Percentiles rank a stretch among this genome's conserved stretches.
Evolutionary conservation across 30 jellyfish, hydroid and myxozoan genomes (phyloP).

Genomic region (Turritopsis dohrnii): DNA sequence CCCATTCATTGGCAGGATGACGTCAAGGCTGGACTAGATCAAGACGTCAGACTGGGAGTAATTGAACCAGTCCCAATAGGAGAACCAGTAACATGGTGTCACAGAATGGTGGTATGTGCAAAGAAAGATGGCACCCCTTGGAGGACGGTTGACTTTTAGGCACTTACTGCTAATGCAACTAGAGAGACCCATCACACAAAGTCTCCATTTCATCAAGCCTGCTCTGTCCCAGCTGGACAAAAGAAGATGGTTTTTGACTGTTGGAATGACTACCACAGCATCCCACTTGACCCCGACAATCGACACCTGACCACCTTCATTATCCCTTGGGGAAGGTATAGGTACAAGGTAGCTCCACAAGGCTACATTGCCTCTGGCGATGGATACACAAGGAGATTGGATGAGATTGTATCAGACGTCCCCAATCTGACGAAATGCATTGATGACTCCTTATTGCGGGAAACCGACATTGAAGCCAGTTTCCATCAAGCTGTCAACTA

Average conservation of each 20-base stretch:
- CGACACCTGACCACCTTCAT: conserved; percentile 28
- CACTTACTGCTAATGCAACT: conserved; percentile 2
- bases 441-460: conserved; percentile 29
- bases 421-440: conserved; percentile 22
- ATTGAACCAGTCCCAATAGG: conserved; percentile 53
- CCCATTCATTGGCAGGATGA: too few species aligned
- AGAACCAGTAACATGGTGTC: conserved; percentile 42
- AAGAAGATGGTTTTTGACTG: conserved; percentile 12
- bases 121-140: conserved; percentile 36
- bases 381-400: conserved; percentile 18
- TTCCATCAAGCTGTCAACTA: conserved; percentile 28
- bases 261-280: conserved; percentile 28
- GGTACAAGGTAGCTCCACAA: conserved; percentile 20
- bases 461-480: conserved; percentile 16
- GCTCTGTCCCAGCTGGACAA: too few species aligned
- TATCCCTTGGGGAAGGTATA: not conserved
- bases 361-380: conserved; percentile 23
- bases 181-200: too few species aligned
- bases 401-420: conserved; percentile 21
- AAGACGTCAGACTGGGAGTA: conserved; percentile 34
- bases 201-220: too few species aligned
- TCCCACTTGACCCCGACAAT: conserved; percentile 21
- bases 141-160: conserved; percentile 44
- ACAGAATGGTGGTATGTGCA: too few species aligned
- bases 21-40: conserved; percentile 49